Percentiles rank a stretch among this genome's conserved stretches.
Conservation (phyloP, 2,888 invertebrate species). For the Slavum lentiscoides region DNA sequence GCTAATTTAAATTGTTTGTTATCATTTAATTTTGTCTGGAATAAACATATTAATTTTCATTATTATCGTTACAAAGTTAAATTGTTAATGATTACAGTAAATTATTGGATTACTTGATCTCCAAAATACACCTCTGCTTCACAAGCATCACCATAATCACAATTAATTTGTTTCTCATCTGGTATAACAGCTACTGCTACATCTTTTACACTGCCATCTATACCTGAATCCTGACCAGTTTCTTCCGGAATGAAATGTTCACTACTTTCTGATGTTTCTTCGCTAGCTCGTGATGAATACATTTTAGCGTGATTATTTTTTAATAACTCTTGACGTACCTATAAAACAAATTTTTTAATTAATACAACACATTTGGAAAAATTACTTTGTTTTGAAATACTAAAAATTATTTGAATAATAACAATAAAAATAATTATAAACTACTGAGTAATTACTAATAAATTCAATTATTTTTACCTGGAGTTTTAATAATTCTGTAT, state of each 20-base stretch:
- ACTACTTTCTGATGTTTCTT: constrained; percentile 46
- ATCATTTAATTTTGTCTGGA: constrained; percentile 33
- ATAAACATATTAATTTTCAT: not conserved
- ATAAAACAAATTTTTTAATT: not conserved
- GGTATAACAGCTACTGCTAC: not conserved
- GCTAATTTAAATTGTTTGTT: constrained; percentile 42
- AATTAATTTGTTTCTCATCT: not conserved
- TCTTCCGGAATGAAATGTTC: constrained; percentile 46
- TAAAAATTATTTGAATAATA: not conserved
- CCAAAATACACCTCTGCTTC: constrained; percentile 47
- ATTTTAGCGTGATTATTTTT: constrained; percentile 35
- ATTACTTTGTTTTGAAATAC: not conserved
- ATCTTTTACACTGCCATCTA: constrained; percentile 45
- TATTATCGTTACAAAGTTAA: not conserved
- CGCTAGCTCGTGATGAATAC: constrained; percentile 28
- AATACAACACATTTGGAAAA: not conserved
- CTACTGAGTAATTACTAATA: not conserved
- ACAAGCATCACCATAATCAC: constrained; percentile 32
- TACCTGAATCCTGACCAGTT: constrained; percentile 50
- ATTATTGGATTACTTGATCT: constrained; percentile 19
- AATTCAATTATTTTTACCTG: constrained; percentile 19
- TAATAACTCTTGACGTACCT: constrained; percentile 22
- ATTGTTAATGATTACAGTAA: not conserved
- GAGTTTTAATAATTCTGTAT: constrained; percentile 42
- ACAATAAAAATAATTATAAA: not conserved